A percentile compares a stretch with the other conserved stretches of the same genome.
phyloP scores from a whole-genome alignment of 2,888 invertebrate species.

The Incurvaria masculella region DNA sequence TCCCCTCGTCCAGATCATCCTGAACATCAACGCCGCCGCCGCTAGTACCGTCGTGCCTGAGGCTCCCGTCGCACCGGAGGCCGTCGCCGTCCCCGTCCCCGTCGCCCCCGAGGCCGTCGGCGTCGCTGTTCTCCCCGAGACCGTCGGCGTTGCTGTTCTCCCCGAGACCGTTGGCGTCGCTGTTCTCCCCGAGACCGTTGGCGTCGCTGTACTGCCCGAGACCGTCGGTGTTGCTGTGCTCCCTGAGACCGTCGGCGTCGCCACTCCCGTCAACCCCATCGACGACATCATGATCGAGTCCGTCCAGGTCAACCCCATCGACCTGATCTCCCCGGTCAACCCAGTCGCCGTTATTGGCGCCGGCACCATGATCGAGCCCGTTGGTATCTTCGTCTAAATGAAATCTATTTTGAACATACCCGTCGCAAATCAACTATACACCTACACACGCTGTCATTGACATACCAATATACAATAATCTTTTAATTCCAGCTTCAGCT shows the following conservation, averaged over 20 bases:
- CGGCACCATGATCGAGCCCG: slow-evolving; percentile 10
- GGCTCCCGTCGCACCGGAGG: slow-evolving; percentile 5
- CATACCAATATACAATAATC: too few species aligned
- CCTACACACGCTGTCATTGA: too few species aligned
- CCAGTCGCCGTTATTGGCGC: slow-evolving; percentile 3
- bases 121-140: slow-evolving; percentile 8
- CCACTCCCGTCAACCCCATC: slow-evolving; percentile 3
- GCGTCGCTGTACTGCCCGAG: slow-evolving; percentile 15
- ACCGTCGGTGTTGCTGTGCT: slow-evolving; percentile 20
- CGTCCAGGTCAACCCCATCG: not conserved
- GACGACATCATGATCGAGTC: not conserved
- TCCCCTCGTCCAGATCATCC: slow-evolving; percentile 21
- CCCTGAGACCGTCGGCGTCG: slow-evolving; percentile 15
- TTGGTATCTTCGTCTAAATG: too few species aligned
- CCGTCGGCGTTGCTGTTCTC: slow-evolving; percentile 7
- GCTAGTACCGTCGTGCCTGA: slow-evolving; percentile 9
- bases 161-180: slow-evolving; percentile 13
- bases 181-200: slow-evolving; percentile 17
- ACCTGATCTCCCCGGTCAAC: not conserved
- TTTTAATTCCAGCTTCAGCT: too few species aligned
- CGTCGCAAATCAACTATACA: too few species aligned
- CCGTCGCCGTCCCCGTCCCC: not conserved
- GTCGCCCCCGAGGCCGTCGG: slow-evolving; percentile 10
- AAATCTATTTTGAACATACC: too few species aligned
- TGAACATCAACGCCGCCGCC: slow-evolving; percentile 16